Conservation (phyloP, 2,888 invertebrate genomes). For the Pollenia labialis region DNA sequence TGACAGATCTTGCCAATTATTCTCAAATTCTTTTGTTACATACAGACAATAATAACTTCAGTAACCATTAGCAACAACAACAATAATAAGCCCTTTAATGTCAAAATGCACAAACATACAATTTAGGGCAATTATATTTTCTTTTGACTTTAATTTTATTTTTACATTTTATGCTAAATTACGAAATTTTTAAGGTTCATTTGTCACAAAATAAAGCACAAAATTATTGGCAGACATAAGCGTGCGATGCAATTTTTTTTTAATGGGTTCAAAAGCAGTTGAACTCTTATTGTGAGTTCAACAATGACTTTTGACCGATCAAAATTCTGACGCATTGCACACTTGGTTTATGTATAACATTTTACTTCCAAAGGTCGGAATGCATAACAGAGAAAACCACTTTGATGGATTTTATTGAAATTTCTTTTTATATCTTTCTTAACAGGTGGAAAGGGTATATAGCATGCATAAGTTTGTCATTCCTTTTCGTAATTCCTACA, state of each 20-base stretch:
- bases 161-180: background rate
- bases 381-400: too few species aligned
- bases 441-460: too few species aligned
- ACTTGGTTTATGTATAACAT: too few species aligned
- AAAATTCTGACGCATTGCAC: too few species aligned
- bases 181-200: background rate
- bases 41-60: too few species aligned
- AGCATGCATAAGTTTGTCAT: too few species aligned
- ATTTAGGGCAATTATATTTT: background rate
- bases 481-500: too few species aligned
- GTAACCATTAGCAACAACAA: too few species aligned
- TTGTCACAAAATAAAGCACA: background rate
- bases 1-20: background rate
- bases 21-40: too few species aligned
- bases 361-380: too few species aligned
- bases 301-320: background rate
- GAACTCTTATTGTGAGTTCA: background rate
- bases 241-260: background rate
- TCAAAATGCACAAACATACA: background rate
- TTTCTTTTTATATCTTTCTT: background rate
- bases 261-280: constrained; percentile 2
- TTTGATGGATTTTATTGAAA: background rate
- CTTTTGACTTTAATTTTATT: constrained; percentile 15
- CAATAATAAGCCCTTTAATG: too few species aligned
- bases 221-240: background rate